These are phyloP conservation scores for Pocillopora meandrina DNA, from an alignment of 92 coral and sea anemone species.

Conservation along the genomic window DNA sequence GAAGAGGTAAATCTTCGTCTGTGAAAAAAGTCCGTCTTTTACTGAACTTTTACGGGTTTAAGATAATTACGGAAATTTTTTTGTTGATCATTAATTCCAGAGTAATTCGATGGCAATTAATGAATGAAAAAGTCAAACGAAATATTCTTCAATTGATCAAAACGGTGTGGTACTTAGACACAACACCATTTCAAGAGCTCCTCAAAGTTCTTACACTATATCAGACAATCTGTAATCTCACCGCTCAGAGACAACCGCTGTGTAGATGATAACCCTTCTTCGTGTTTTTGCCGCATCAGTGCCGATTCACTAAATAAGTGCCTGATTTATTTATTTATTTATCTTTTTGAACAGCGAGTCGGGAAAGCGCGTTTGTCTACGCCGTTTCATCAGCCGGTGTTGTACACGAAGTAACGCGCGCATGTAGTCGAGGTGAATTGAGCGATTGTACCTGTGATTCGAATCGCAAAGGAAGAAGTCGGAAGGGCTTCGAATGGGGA, in stretches of 20 bases:
- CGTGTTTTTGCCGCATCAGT: neutral
- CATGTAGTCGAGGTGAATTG: constrained; percentile 95
- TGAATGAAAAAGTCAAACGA: neutral
- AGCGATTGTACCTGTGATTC: constrained; percentile 82
- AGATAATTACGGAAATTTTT: neutral
- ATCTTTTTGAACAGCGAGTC: constrained; percentile 71
- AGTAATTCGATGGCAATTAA: neutral
- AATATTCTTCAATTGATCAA: neutral
- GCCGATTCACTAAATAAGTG: no score
- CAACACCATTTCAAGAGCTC: constrained; percentile 32
- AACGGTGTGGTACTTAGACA: neutral
- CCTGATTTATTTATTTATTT: neutral
- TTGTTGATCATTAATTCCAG: neutral
- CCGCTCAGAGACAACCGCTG: constrained; percentile 13
- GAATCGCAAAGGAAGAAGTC: constrained; percentile 69
- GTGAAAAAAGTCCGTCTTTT: neutral
- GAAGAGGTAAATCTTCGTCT: constrained; percentile 60
- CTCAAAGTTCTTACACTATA: neutral
- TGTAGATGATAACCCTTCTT: neutral
- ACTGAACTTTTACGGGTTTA: neutral
- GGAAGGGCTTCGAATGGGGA: constrained; percentile 96
- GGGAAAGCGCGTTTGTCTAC: constrained; percentile 95
- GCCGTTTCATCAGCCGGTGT: constrained; percentile 98
- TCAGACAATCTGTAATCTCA: constrained; percentile 5
- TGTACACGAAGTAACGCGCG: constrained; percentile 92